phyloP scores from a whole-genome alignment of 2,888 invertebrate species.

The Acronicta psi region DNA sequence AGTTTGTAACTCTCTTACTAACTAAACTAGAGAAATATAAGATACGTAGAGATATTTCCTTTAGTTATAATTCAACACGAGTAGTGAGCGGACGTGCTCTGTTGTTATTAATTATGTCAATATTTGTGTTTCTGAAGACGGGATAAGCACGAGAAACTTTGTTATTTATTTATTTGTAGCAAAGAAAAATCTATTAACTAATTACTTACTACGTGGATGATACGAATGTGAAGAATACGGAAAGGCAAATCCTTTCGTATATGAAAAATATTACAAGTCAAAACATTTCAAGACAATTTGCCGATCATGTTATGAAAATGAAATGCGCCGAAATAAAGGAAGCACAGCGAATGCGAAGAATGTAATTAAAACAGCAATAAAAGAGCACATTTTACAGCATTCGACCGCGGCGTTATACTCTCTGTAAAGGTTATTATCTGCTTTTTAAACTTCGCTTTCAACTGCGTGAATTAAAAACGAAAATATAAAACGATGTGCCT shows the following conservation, averaged over 20 bases:
- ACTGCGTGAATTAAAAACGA: constrained; percentile 80
- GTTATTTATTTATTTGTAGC: constrained; percentile 73
- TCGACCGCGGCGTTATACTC: constrained; percentile 73
- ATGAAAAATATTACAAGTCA: too few species aligned
- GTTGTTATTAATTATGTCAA: constrained; percentile 82
- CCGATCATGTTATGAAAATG: constrained; percentile 65
- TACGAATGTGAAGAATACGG: constrained; percentile 17
- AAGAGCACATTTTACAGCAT: constrained; percentile 80
- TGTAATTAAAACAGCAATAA: constrained; percentile 84
- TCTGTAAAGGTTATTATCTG: constrained; percentile 82
- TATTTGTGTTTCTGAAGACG: constrained; percentile 78
- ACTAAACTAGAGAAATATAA: constrained; percentile 44
- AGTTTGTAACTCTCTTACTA: too few species aligned
- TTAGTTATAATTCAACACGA: constrained; percentile 72
- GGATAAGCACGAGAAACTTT: constrained; percentile 74
- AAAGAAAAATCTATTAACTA: constrained; percentile 68
- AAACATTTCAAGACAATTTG: constrained; percentile 56
- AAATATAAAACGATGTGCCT: constrained; percentile 79
- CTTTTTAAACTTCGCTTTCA: constrained; percentile 82
- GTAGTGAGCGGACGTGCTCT: constrained; percentile 74
- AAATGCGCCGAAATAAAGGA: constrained; percentile 72
- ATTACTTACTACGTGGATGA: constrained; percentile 68
- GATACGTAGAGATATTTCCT: constrained; percentile 57
- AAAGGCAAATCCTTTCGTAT: not conserved
- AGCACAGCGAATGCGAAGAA: constrained; percentile 74